Conservation (phyloP, 2,888 invertebrate species). For the Isotomurus palustris region DNA sequence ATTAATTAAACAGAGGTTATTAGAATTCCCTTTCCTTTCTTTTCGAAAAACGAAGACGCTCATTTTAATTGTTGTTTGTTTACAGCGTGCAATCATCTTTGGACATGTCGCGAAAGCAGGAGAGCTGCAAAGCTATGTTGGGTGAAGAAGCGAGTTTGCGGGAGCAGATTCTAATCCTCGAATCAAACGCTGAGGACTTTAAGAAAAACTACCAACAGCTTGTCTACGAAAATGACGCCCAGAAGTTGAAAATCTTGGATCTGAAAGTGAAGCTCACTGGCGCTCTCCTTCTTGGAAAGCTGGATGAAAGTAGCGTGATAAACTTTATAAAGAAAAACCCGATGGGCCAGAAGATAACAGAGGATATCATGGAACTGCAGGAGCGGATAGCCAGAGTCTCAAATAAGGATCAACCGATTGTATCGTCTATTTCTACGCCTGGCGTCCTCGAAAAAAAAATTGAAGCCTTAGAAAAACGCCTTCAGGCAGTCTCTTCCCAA, state of each 20-base stretch:
- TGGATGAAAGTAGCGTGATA: conserved; percentile 36
- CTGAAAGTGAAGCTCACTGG: conserved; percentile 37
- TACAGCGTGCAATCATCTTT: no score
- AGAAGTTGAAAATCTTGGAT: conserved; percentile 31
- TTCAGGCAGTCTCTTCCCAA: no score
- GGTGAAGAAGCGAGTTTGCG: background rate
- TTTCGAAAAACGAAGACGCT: no score
- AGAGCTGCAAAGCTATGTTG: background rate
- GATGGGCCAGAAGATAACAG: conserved; percentile 29
- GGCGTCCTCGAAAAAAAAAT: no score
- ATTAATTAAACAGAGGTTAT: no score
- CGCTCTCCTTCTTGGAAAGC: conserved; percentile 31
- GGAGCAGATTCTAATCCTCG: background rate
- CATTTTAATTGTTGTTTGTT: no score
- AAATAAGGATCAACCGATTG: background rate
- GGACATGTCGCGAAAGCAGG: no score
- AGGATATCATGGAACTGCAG: conserved; percentile 24
- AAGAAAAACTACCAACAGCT: no score
- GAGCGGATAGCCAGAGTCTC: conserved; percentile 15
- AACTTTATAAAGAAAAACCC: conserved; percentile 42
- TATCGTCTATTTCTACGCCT: no score
- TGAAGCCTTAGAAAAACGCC: no score
- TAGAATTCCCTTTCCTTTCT: no score
- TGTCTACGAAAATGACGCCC: conserved; percentile 19
- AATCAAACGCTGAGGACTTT: background rate